A percentile compares a stretch with the other conserved stretches of the same genome.
Evolutionary conservation across 2,888 invertebrate species (phyloP).

Genomic region (Alsophila aescularia): DNA sequence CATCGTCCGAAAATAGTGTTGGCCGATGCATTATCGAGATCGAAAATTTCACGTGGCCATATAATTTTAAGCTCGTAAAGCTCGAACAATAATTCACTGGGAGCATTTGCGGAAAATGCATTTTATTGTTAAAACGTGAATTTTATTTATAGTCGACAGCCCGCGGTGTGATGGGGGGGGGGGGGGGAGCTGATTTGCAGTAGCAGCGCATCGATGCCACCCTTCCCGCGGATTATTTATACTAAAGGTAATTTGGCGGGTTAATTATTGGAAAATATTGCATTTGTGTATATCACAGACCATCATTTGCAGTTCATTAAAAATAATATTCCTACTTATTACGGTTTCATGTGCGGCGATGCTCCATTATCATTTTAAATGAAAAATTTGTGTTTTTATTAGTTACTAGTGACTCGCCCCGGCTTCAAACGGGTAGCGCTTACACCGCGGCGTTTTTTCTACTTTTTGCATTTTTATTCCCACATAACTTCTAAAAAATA

Average conservation of each 20-base stretch:
- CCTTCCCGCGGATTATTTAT: slow-evolving; percentile 83
- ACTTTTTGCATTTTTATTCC: no score
- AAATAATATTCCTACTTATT: slow-evolving; percentile 50
- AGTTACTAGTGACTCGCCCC: no score
- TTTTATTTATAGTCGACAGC: slow-evolving; percentile 84
- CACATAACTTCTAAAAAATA: no score
- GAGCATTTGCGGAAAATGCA: slow-evolving; percentile 85
- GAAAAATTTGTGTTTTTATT: no score
- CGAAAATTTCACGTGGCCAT: slow-evolving; percentile 83
- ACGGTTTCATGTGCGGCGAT: slow-evolving; percentile 27
- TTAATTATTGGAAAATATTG: slow-evolving; percentile 83
- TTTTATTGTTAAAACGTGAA: slow-evolving; percentile 85
- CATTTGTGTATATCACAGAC: slow-evolving; percentile 77
- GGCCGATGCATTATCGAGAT: slow-evolving; percentile 79
- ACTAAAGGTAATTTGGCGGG: slow-evolving; percentile 81
- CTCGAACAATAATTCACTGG: slow-evolving; percentile 80
- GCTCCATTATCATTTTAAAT: neutral
- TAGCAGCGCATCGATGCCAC: slow-evolving; percentile 79
- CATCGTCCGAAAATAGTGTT: slow-evolving; percentile 72
- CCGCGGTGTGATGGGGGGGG: slow-evolving; percentile 54
- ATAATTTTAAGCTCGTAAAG: slow-evolving; percentile 85
- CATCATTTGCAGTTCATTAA: slow-evolving; percentile 81
- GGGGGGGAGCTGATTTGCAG: slow-evolving; percentile 78
- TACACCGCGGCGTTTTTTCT: no score
- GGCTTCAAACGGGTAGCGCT: no score